Evolutionary conservation across 2,797 vertebrate species (phyloP).

Genomic region (Crossoptilon crossoptilon): DNA sequence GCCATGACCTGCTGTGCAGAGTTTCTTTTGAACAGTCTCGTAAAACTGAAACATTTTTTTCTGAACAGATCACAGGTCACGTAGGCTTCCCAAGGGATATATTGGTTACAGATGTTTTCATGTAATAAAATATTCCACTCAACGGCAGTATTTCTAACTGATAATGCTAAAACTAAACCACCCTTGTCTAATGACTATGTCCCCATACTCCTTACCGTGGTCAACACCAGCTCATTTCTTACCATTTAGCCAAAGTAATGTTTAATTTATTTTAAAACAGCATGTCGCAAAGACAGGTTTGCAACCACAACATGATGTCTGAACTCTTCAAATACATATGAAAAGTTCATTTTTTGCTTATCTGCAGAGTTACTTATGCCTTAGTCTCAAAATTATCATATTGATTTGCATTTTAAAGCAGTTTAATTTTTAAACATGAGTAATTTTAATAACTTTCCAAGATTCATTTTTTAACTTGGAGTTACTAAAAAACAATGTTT

Average conservation of each 20-base stretch:
- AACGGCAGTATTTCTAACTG: constrained; percentile 73
- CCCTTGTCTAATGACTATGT: constrained; percentile 75
- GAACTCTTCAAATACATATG: neutral
- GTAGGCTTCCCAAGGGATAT: constrained; percentile 74
- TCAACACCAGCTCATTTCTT: constrained; percentile 66
- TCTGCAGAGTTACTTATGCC: constrained; percentile 28
- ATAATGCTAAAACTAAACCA: constrained; percentile 77
- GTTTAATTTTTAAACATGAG: constrained; percentile 40
- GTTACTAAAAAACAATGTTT: neutral
- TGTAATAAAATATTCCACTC: constrained; percentile 75
- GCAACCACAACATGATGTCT: neutral
- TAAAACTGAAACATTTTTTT: constrained; percentile 75
- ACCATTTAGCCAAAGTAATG: constrained; percentile 53
- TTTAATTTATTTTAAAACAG: constrained; percentile 39
- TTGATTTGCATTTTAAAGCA: constrained; percentile 51
- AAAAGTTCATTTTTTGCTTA: neutral
- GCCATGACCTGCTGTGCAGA: neutral
- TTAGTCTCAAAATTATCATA: constrained; percentile 19
- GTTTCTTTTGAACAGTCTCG: constrained; percentile 53
- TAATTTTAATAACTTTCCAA: constrained; percentile 44
- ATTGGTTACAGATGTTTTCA: constrained; percentile 78
- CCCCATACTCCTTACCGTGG: constrained; percentile 59
- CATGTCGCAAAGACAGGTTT: constrained; percentile 1
- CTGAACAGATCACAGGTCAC: constrained; percentile 72
- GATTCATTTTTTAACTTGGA: constrained; percentile 16